Percentiles rank a stretch among this genome's conserved stretches.
Evolutionary conservation across 1,140 invertebrate species (phyloP).

Genomic region (Frieseomelitta varia): DNA sequence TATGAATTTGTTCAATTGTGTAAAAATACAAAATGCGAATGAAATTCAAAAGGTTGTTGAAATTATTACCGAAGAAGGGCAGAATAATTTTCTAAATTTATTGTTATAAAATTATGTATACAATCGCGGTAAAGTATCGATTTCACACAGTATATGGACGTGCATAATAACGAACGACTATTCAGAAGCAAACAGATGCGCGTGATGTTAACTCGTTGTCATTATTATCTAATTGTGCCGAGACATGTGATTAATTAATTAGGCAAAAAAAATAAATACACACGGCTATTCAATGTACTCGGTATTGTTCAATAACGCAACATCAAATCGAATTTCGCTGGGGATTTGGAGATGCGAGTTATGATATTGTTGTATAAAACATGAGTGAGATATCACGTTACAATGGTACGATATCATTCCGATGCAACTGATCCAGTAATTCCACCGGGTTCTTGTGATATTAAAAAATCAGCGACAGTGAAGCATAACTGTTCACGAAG

Average conservation of each 20-base stretch:
- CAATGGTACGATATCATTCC: no score
- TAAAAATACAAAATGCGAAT: no score
- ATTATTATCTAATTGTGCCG: constrained; percentile 20
- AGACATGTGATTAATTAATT: background rate
- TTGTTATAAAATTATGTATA: background rate
- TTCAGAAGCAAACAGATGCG: background rate
- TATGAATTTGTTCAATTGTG: no score
- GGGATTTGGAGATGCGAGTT: no score
- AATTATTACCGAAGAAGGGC: background rate
- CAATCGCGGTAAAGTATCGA: background rate
- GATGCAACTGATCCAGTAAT: constrained; percentile 6
- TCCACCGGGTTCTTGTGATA: background rate
- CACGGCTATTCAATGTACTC: no score
- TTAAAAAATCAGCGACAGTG: background rate
- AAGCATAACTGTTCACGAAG: no score
- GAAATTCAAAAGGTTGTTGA: background rate
- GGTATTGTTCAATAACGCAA: no score
- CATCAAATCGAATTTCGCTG: no score
- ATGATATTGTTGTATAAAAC: no score
- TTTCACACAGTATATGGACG: background rate
- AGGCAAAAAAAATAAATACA: no score
- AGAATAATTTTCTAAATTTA: background rate
- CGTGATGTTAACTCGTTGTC: background rate
- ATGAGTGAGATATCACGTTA: no score
- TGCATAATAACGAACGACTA: background rate